A percentile compares a stretch with the other conserved stretches of the same genome.
phyloP scores from a whole-genome alignment of 2,888 invertebrate species.

The Drepanosiphum platanoidis region DNA sequence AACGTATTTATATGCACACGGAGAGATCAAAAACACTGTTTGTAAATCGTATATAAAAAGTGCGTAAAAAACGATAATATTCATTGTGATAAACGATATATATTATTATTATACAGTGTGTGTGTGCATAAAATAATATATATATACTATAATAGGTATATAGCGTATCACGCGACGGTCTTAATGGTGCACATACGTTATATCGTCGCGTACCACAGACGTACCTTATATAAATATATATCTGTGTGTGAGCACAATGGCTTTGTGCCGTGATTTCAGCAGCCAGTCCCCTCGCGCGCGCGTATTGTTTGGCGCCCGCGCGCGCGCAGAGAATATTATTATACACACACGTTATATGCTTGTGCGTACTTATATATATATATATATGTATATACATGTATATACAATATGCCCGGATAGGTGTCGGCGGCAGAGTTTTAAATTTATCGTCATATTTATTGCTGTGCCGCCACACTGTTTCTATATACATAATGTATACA shows the following conservation, averaged over 20 bases:
- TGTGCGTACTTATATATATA: background rate
- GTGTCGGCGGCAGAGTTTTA: slow-evolving; percentile 40
- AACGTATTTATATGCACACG: background rate
- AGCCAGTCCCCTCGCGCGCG: slow-evolving; percentile 4
- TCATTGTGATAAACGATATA: slow-evolving; percentile 7
- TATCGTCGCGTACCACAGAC: background rate
- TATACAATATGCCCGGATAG: background rate
- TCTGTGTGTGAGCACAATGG: slow-evolving; percentile 21
- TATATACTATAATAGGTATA: too few species aligned
- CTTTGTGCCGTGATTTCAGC: slow-evolving; percentile 29
- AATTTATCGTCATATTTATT: slow-evolving; percentile 42
- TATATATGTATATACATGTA: background rate
- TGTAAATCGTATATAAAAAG: background rate
- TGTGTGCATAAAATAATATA: background rate
- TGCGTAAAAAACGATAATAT: slow-evolving; percentile 7
- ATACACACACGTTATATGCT: background rate
- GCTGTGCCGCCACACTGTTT: background rate
- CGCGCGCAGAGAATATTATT: slow-evolving; percentile 21
- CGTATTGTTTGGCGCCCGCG: slow-evolving; percentile 28
- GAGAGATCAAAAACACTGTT: too few species aligned
- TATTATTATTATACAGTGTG: too few species aligned
- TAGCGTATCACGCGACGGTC: slow-evolving; percentile 5
- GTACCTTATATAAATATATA: background rate
- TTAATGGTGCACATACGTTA: slow-evolving; percentile 27
- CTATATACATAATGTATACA: background rate